phyloP scores from a whole-genome alignment of 2,797 vertebrate species.

The Enteromius fasciolatus region DNA sequence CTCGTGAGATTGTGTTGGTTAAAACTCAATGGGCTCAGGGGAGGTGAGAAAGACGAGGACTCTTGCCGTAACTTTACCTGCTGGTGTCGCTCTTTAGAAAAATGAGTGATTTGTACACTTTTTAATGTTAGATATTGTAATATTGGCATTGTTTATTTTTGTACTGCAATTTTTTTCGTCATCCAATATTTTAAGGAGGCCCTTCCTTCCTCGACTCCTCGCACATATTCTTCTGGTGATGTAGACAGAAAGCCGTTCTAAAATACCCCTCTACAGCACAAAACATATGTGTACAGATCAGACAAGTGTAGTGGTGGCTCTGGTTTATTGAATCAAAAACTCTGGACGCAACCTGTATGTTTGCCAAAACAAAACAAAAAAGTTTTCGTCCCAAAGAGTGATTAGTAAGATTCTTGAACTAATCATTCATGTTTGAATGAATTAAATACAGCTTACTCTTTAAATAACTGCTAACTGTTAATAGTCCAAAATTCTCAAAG shows the following conservation, averaged over 20 bases:
- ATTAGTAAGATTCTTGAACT: background rate
- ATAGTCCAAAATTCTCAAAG: no score
- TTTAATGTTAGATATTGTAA: background rate
- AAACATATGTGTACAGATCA: background rate
- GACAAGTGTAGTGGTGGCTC: background rate
- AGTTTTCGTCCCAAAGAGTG: background rate
- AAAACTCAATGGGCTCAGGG: background rate
- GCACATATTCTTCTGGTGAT: background rate
- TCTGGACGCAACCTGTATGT: background rate
- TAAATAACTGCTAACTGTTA: background rate
- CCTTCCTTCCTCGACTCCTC: background rate
- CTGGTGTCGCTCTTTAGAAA: background rate
- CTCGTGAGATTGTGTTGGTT: no score
- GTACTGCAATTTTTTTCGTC: background rate
- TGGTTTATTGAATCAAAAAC: background rate
- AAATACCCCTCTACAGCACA: background rate
- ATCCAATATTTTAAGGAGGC: background rate
- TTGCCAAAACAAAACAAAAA: no score
- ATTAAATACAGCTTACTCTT: background rate
- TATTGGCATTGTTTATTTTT: background rate
- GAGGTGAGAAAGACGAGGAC: background rate
- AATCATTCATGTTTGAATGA: background rate
- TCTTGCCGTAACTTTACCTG: background rate
- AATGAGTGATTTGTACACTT: background rate
- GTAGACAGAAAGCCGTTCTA: background rate